Percentiles rank a stretch among this genome's conserved stretches.
These are phyloP conservation scores for Typhlomys cinereus DNA, from an alignment of 2,113 vertebrate genomes.

Conservation along the genomic window DNA sequence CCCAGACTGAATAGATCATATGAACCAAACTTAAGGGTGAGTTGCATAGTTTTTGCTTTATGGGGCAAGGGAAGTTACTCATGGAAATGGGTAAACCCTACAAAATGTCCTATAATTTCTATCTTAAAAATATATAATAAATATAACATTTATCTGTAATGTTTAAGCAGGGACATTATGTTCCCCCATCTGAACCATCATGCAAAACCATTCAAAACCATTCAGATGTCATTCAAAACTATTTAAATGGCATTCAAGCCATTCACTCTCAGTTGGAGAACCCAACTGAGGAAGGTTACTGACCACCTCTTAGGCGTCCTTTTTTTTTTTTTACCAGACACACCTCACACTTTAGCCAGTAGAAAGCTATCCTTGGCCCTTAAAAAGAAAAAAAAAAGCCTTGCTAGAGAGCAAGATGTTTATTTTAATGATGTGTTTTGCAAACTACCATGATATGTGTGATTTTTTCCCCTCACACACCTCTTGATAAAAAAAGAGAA, in stretches of 20 bases:
- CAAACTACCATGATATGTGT: background rate
- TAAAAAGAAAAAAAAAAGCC: background rate
- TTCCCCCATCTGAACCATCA: background rate
- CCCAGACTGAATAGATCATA: constrained; percentile 73
- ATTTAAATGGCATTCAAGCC: rapidly evolving
- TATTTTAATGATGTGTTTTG: constrained; percentile 18
- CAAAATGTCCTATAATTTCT: constrained; percentile 65
- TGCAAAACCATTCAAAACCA: background rate
- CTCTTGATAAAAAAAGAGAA: background rate
- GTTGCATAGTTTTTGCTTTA: constrained; percentile 70
- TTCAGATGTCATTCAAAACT: too few species aligned
- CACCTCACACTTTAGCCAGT: background rate
- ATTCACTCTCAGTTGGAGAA: too few species aligned
- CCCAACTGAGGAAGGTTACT: too few species aligned
- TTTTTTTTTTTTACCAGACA: rapidly evolving
- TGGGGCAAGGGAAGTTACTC: background rate
- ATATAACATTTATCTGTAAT: constrained; percentile 33
- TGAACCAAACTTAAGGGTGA: constrained; percentile 79
- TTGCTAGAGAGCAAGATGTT: background rate
- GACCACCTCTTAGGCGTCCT: background rate
- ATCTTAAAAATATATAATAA: constrained; percentile 73
- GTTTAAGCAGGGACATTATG: constrained; percentile 61
- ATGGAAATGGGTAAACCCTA: constrained; percentile 67
- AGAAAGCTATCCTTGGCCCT: background rate
- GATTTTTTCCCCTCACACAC: background rate